A percentile compares a stretch with the other conserved stretches of the same genome.
These are phyloP conservation scores for Drosophila baimaii DNA, from an alignment of 1,140 invertebrate species.

Conservation along the genomic window DNA sequence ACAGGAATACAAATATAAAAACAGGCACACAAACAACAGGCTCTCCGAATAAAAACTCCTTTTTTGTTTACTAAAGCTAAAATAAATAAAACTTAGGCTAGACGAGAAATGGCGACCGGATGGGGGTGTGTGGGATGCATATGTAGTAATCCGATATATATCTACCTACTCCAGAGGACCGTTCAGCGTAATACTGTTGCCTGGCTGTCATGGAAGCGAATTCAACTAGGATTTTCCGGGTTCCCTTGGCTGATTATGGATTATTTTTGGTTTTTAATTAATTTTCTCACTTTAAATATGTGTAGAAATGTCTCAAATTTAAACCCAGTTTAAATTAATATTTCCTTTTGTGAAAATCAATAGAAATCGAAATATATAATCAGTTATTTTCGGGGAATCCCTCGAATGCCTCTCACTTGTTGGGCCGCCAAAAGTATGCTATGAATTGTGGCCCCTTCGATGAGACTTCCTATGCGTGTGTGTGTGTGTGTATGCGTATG, in stretches of 20 bases:
- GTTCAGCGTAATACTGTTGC: slow-evolving; percentile 57
- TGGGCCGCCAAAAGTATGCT: slow-evolving; percentile 59
- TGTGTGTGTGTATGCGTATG: slow-evolving; percentile 24
- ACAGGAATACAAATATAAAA: slow-evolving; percentile 54
- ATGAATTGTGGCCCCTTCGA: slow-evolving; percentile 30
- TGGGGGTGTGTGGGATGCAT: slow-evolving; percentile 22
- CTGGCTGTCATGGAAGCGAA: slow-evolving; percentile 57
- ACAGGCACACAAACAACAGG: slow-evolving; percentile 62
- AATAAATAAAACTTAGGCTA: slow-evolving; percentile 78
- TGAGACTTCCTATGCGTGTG: slow-evolving; percentile 21
- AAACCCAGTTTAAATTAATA: background rate
- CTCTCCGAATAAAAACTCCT: slow-evolving; percentile 41
- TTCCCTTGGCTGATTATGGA: background rate
- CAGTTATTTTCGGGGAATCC: background rate
- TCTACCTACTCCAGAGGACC: slow-evolving; percentile 41
- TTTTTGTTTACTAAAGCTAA: slow-evolving; percentile 56
- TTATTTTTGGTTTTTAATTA: no score
- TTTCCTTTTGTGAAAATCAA: background rate
- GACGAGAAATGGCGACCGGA: slow-evolving; percentile 65
- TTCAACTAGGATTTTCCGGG: slow-evolving; percentile 36
- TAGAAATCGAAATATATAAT: background rate
- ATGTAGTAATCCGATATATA: slow-evolving; percentile 13
- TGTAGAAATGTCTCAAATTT: background rate
- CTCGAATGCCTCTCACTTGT: slow-evolving; percentile 9
- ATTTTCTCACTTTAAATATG: background rate